These are phyloP conservation scores for Phainopepla nitens DNA, from an alignment of 2,113 vertebrate genomes.

Conservation along the genomic window DNA sequence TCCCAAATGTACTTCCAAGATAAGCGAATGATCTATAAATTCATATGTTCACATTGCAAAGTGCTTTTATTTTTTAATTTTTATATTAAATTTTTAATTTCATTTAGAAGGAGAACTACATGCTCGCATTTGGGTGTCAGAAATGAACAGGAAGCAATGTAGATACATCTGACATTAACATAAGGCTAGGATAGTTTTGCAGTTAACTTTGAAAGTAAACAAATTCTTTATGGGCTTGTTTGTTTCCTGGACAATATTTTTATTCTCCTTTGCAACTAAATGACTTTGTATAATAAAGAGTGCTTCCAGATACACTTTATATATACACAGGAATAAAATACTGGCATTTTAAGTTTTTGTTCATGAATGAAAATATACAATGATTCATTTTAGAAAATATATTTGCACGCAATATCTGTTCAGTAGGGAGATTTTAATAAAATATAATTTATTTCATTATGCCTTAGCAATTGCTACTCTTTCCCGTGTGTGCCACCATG, in stretches of 20 bases:
- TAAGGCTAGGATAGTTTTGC: neutral
- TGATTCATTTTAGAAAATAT: neutral
- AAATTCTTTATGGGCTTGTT: neutral
- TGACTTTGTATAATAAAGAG: neutral
- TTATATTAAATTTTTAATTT: neutral
- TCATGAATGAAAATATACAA: slow-evolving; percentile 11
- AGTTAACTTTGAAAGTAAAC: slow-evolving; percentile 23
- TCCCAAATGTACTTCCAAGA: neutral
- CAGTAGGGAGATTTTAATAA: slow-evolving; percentile 1
- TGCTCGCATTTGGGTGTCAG: neutral
- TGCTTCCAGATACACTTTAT: neutral
- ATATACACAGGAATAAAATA: neutral
- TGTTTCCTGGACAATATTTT: neutral
- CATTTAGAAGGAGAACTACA: neutral
- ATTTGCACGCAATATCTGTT: neutral
- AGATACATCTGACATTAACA: neutral
- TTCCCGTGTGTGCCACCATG: neutral
- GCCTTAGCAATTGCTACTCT: neutral
- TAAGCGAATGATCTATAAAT: neutral
- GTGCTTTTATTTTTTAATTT: neutral
- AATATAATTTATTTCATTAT: slow-evolving; percentile 21
- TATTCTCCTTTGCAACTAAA: neutral
- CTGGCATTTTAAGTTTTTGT: neutral
- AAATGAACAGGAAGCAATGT: neutral
- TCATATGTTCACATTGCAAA: neutral